phyloP scores from a whole-genome alignment of 2,888 invertebrate genomes.

The Himalopsyche kuldschensis region DNA sequence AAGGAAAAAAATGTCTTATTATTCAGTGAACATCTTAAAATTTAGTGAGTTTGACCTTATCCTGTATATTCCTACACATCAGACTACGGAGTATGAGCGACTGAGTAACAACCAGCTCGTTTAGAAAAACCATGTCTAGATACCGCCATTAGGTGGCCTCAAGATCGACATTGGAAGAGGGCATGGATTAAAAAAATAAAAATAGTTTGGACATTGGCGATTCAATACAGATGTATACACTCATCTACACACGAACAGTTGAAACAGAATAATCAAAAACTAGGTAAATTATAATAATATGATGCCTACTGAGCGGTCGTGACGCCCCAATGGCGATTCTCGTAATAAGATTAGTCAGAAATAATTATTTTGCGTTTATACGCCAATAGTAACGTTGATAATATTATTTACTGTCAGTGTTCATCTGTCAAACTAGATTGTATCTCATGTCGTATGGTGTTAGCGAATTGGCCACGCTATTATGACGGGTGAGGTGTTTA shows the following conservation, averaged over 20 bases:
- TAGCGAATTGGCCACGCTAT: neutral
- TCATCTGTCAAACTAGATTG: neutral
- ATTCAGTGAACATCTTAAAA: no score
- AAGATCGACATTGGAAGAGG: no score
- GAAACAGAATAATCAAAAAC: neutral
- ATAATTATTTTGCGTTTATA: slow-evolving; percentile 15
- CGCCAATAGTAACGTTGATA: neutral
- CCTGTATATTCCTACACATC: no score
- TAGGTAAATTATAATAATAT: neutral
- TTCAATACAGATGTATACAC: neutral
- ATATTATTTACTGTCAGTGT: neutral
- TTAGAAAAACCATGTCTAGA: no score
- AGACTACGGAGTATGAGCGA: no score
- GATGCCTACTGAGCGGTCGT: slow-evolving; percentile 3
- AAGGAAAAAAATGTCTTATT: no score
- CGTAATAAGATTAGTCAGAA: slow-evolving; percentile 15
- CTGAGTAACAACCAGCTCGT: no score
- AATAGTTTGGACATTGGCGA: no score
- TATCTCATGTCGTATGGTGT: neutral
- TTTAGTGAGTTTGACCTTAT: no score
- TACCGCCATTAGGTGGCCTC: no score
- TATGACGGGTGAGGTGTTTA: neutral
- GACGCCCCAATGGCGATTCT: slow-evolving; percentile 10
- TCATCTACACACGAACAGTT: neutral
- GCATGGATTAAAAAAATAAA: no score